Evolutionary conservation across 92 coral and sea anemone genomes (phyloP), one percentile per base, ranked within the genome.

Genomic region (Porites divaricata): DNA sequence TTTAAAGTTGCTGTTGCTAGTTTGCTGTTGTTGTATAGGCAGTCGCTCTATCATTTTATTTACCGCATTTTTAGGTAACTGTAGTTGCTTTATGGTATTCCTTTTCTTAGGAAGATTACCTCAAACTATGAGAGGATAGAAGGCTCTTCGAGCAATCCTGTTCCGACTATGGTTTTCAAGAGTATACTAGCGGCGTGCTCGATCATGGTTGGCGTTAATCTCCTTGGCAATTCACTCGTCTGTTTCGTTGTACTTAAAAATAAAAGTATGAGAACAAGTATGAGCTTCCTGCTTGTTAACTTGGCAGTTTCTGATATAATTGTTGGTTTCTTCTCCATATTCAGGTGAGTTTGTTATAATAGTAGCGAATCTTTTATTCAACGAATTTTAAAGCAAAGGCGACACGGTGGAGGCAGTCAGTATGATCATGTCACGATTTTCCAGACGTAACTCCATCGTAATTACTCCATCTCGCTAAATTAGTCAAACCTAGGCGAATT

Each of bases 291-390:
- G 17, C 76, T 92, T 45, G 95, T 90, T 24, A 88, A 90, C 65
- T 82, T 89, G 78, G 89, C 92, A 11, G 67, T 89, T 54, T 86
- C 95, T 52, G 92, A 92, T 75, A 84, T 92, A 54, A 78, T 89
- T 58, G 95, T 86, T 48, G 95, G 93, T 24, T 56, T 83, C 66
- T 70, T 88, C 88, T 62, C 86, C 16, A 74, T 58, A 51, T 76
- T 77, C 89, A 54, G 80, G 81, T 62, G 26, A 80, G 72, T 83
- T 65, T 19, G 50, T 71, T 35, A 35, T 35, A 4, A 35, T 35
- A 35, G 45, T 35, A 35, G 45, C 45, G n/a, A 65, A 76, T 67
- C 53, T 75, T 75, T 57, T 84, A 14, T 45, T 16, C 61, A 10
- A 4, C 28, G 24, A 58, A 26, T 19, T 76, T 1, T 76, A 15